Evolutionary conservation across 2,797 vertebrate species (phyloP), one percentile per base, ranked within the genome.

Genomic region (Falco cherrug): DNA sequence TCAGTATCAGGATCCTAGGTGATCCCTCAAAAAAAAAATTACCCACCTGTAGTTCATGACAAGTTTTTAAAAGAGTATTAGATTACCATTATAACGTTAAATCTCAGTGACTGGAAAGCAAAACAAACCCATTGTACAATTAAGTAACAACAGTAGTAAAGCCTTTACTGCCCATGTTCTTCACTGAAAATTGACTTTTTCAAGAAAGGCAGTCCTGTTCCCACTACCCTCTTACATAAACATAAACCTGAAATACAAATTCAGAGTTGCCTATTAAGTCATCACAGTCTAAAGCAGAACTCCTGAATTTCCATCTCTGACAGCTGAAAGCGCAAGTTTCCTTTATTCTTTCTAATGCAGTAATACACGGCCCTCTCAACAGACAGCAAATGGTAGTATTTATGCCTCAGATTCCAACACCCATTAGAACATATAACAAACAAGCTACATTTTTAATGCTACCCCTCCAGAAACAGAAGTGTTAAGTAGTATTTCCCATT

Each of bases 291-390:
- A 35, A 56, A 1, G 4, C 13, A 88, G 33, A 84, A 75, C 57
- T 45, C 43, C 59, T 45, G 18, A 28, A 61, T 69, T 61, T 39
- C 83, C 65, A n/a, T 10, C 56, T 79, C 85, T 50, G 74, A 22
- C 61, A 93, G 91, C 64, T 70, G 69, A 10, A 74, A 83, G 75
- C 2, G 1, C 17, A 2, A 33, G 11, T 16, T 28, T 53, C n/a
- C 80, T 80, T 75, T 33, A 68, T 35, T 41, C 83, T 26, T 5
- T 24, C 65, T 12, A 65, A 45, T 31, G 48, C 45, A 21, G 17
- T 33, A 41, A 69, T 2, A 26, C 51, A 47, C 0, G 0, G 19
- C n/a, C 29, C 68, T 53, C 76, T n/a, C 70, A 63, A 5, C 81
- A 92, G 89, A 16, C 48, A 86, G 69, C 60, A 53, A 60, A 37